phyloP scores from a whole-genome alignment of 2,888 invertebrate genomes.

The Noctua pronuba region DNA sequence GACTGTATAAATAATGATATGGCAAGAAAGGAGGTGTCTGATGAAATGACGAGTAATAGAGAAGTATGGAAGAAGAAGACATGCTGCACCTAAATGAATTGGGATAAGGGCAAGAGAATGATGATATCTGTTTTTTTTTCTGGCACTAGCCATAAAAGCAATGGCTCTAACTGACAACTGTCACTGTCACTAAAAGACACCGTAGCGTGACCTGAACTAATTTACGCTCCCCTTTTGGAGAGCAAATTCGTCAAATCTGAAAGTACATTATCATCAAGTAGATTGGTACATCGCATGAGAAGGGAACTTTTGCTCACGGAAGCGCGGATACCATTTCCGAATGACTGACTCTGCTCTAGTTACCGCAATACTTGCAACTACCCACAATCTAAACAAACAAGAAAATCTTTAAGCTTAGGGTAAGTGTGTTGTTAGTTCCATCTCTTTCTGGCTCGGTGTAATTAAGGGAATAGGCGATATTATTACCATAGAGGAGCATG shows the following conservation, averaged over 20 bases:
- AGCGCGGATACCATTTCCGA: constrained; percentile 43
- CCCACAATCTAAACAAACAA: constrained; percentile 22
- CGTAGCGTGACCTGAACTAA: neutral
- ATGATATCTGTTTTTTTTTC: neutral
- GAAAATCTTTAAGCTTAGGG: constrained; percentile 18
- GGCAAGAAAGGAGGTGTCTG: too few relatives aligned
- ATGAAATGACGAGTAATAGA: too few relatives aligned
- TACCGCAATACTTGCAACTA: constrained; percentile 35
- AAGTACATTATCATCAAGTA: constrained; percentile 25
- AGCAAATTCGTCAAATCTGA: constrained; percentile 16
- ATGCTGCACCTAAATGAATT: too few relatives aligned
- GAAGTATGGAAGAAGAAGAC: too few relatives aligned
- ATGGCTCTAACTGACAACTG: neutral
- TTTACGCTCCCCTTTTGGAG: neutral
- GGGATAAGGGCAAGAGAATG: too few relatives aligned
- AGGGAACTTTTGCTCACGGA: constrained; percentile 37
- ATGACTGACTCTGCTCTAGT: constrained; percentile 45
- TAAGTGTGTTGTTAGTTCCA: neutral
- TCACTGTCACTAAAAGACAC: neutral
- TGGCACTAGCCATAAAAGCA: neutral
- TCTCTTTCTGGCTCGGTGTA: constrained; percentile 23
- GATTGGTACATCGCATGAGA: constrained; percentile 24
- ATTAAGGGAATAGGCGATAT: constrained; percentile 24
- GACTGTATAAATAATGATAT: too few relatives aligned
- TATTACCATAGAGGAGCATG: constrained; percentile 17